A percentile compares a stretch with the other conserved stretches of the same genome.
These are phyloP conservation scores for Magallana gigas DNA, from an alignment of 1,140 invertebrate species.

Conservation along the genomic window DNA sequence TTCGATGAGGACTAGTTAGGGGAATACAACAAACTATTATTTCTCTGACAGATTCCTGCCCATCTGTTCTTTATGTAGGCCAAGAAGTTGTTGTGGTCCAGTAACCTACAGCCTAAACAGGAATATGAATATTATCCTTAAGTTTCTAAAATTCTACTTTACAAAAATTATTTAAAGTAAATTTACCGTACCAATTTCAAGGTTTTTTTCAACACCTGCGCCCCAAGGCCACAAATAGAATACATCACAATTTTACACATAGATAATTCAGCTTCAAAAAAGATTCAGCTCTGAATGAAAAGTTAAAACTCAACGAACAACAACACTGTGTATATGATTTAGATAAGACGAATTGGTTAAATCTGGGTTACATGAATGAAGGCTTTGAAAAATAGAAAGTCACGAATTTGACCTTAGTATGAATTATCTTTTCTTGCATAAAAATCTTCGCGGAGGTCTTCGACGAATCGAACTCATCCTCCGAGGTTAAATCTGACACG, in stretches of 20 bases:
- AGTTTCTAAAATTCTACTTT: background rate
- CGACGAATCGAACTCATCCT: slow-evolving; percentile 26
- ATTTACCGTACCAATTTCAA: background rate
- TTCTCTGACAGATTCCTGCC: background rate
- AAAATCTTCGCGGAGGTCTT: slow-evolving; percentile 22
- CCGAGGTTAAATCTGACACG: slow-evolving; percentile 20
- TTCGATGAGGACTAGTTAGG: background rate
- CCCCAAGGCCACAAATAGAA: background rate
- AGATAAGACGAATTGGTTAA: slow-evolving; percentile 16
- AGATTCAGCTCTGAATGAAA: background rate
- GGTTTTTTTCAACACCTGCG: background rate
- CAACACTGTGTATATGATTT: background rate
- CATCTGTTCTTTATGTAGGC: background rate
- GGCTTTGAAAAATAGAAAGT: slow-evolving; percentile 20
- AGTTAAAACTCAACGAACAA: background rate
- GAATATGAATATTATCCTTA: background rate
- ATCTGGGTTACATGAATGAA: slow-evolving; percentile 25
- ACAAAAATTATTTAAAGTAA: slow-evolving; percentile 6
- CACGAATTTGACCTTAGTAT: slow-evolving; percentile 22
- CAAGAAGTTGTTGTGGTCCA: background rate
- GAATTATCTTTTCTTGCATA: slow-evolving; percentile 26
- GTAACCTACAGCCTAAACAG: background rate
- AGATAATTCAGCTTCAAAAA: background rate
- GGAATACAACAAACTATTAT: background rate
- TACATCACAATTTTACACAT: background rate